Evolutionary conservation across 2,797 vertebrate species (phyloP).

Genomic region (Centropyge bicolor): DNA sequence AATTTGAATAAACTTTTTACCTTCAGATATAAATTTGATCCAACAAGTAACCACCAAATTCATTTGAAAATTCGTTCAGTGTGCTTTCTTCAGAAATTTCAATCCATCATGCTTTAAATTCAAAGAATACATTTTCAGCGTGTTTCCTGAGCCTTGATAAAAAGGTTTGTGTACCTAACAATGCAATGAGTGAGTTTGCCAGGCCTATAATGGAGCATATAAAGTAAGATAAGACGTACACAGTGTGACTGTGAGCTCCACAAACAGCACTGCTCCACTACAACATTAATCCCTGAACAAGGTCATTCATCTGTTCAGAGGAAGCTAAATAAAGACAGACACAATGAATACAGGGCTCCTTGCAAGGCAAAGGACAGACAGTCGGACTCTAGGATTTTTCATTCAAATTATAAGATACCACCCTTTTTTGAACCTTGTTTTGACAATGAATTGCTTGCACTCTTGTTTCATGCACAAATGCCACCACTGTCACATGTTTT

Average conservation of each 20-base stretch:
- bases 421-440: background rate
- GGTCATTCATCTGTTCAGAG: conserved; percentile 11
- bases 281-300: conserved; percentile 21
- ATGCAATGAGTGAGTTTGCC: background rate
- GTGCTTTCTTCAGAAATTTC: background rate
- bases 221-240: background rate
- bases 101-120: background rate
- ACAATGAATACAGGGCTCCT: background rate
- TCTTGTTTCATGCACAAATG: conserved; percentile 21
- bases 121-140: background rate
- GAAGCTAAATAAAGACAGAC: conserved; percentile 22
- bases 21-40: background rate
- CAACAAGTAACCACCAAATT: background rate
- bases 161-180: conserved; percentile 1
- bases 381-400: background rate
- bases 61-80: background rate
- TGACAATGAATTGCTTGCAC: conserved; percentile 24
- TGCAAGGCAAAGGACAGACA: conserved; percentile 6
- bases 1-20: background rate
- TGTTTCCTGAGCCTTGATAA: background rate
- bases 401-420: conserved; percentile 9
- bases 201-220: background rate
- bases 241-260: background rate
- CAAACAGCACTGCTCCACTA: conserved; percentile 6
- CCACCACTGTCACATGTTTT: conserved; percentile 17